These are phyloP conservation scores for Merluccius polli DNA, from an alignment of 2,797 vertebrate genomes.

Conservation along the genomic window DNA sequence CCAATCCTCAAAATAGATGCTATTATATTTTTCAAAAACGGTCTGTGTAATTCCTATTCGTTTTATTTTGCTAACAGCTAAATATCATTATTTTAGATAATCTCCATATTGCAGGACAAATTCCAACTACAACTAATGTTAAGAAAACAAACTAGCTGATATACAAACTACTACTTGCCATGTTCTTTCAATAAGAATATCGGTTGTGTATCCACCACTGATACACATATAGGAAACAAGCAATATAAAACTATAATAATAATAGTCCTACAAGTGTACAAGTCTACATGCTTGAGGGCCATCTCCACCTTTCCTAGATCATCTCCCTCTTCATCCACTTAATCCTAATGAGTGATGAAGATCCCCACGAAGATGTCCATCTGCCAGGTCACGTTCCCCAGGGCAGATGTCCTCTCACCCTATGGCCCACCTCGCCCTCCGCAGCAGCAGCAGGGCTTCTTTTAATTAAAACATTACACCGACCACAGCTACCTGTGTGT, in stretches of 20 bases:
- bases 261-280: neutral
- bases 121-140: no score
- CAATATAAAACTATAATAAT: neutral
- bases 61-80: no score
- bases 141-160: no score
- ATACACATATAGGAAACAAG: neutral
- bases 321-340: constrained; percentile 8
- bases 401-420: constrained; percentile 72
- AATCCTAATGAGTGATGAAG: constrained; percentile 58
- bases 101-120: no score
- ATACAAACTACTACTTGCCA: no score
- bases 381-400: constrained; percentile 61
- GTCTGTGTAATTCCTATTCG: no score
- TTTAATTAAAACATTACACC: constrained; percentile 70
- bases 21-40: neutral
- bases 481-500: constrained; percentile 36
- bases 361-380: constrained; percentile 62
- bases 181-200: neutral
- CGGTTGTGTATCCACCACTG: neutral
- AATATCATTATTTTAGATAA: no score
- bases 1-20: neutral
- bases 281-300: neutral
- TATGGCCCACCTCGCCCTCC: constrained; percentile 56
- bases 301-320: neutral
- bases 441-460: constrained; percentile 48